phyloP scores from a whole-genome alignment of 2,797 vertebrate genomes.

The Lithobates pipiens region DNA sequence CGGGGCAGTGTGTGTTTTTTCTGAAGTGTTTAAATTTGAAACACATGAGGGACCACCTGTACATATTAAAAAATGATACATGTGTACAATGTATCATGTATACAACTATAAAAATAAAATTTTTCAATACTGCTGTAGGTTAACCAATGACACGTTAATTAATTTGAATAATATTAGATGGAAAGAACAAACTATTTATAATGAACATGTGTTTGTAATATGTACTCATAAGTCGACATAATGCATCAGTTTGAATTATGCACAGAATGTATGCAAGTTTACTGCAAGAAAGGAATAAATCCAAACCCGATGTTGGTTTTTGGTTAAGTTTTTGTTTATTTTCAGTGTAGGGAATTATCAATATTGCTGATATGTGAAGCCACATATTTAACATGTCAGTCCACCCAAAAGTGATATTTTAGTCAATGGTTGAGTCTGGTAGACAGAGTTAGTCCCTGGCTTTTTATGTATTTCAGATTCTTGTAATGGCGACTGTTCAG shows the following conservation, averaged over 20 bases:
- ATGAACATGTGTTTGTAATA: slow-evolving; percentile 58
- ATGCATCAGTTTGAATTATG: slow-evolving; percentile 25
- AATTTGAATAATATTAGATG: slow-evolving; percentile 57
- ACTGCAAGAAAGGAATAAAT: background rate
- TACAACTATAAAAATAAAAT: slow-evolving; percentile 52
- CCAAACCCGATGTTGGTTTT: background rate
- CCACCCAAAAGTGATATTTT: background rate
- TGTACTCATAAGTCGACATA: slow-evolving; percentile 42
- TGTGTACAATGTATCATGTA: slow-evolving; percentile 58
- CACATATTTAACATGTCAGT: background rate
- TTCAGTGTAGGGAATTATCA: background rate
- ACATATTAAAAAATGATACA: slow-evolving; percentile 63
- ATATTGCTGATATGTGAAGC: background rate
- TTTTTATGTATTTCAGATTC: background rate
- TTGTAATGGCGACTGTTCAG: too few species aligned
- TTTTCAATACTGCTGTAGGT: slow-evolving; percentile 55
- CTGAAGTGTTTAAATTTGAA: slow-evolving; percentile 57
- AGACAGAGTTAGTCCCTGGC: background rate
- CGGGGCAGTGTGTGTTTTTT: slow-evolving; percentile 36
- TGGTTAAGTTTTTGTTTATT: background rate
- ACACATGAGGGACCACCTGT: slow-evolving; percentile 62
- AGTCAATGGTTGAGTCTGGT: background rate
- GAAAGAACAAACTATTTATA: slow-evolving; percentile 50
- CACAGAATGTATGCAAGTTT: background rate
- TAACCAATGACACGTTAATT: slow-evolving; percentile 56